Evolutionary conservation across 2,888 invertebrate species (phyloP).

Genomic region (Caenorhabditis plicata): DNA sequence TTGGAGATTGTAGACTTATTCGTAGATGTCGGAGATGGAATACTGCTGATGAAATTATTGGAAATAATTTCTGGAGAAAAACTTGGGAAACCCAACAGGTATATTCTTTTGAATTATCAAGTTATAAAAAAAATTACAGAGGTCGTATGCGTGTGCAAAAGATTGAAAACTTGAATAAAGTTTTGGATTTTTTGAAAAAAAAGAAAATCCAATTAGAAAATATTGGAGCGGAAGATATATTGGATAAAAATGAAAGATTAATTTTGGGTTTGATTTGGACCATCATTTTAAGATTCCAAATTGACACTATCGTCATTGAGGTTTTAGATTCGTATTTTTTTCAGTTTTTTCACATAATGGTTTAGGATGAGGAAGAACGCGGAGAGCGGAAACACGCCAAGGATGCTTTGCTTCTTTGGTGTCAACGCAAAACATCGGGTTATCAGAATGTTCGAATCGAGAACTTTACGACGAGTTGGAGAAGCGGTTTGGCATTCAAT

Average conservation of each 20-base stretch:
- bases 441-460: constrained; percentile 71
- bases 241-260: constrained; percentile 92
- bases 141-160: constrained; percentile 93
- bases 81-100: constrained; percentile 91
- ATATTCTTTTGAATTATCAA: no score
- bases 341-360: background rate
- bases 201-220: constrained; percentile 78
- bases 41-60: constrained; percentile 84
- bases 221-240: constrained; percentile 97
- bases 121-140: no score
- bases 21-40: constrained; percentile 91
- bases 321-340: constrained; percentile 71
- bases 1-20: constrained; percentile 98
- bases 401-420: constrained; percentile 96
- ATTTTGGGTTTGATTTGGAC: constrained; percentile 99
- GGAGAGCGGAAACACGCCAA: constrained; percentile 98
- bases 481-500: constrained; percentile 94
- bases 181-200: constrained; percentile 63
- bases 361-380: constrained; percentile 87
- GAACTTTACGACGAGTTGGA: constrained; percentile 80
- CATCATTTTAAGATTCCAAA: constrained; percentile 96
- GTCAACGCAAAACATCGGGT: constrained; percentile 94
- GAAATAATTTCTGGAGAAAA: constrained; percentile 99
- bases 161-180: constrained; percentile 96
- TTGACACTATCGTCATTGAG: constrained; percentile 95